Evolutionary conservation across 2,113 vertebrate species (phyloP), one percentile per base, ranked within the genome.

Genomic region (Prunella fulvescens): DNA sequence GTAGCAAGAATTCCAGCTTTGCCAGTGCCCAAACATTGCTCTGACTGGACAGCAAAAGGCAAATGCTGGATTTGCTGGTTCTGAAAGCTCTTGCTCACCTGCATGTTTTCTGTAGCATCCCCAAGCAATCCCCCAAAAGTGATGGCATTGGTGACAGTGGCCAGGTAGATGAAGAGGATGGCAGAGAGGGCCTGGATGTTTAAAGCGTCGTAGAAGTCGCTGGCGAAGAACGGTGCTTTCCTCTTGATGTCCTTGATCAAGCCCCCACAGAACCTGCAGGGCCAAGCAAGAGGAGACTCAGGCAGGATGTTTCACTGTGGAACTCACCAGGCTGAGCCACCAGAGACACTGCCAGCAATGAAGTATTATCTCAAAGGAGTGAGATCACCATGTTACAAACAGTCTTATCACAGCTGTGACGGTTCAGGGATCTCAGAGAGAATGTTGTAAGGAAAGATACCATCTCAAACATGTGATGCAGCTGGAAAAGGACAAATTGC

Each of bases 91-190:
- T 23, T n/a, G 58, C 98, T 81, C 58, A 99, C 99, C 99, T 99
- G 99, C 99, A 99, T 99, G 98, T 99, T 99, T 6, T 99, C 99
- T 0, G 99, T 99, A 42, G 99, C 99, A 12, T 99, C 99, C 13
- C 99, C 99, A 40, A 99, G 98, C 93, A 99, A 97, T 16, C 99
- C 99, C 54, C 99, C 99, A 10, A 99, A 99, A 39, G 99, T 99
- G 98, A 99, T 99, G 81, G 99, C 99, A 2, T 99, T 99, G 50
- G 99, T 99, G 86, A 99, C 99, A 4, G 99, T 99, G 92, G 98
- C 99, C 98, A 99, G 96, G 97, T 99, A 99, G 93, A 99, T 99
- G 93, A 99, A 99, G 90, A 99, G 97, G 88, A 99, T 98, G 92
- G 99, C 98, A 37, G 99, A 99, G 86, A 99, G 98, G 37, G 99